phyloP scores from a whole-genome alignment of 2,797 vertebrate genomes.

The Cyclopterus lumpus region DNA sequence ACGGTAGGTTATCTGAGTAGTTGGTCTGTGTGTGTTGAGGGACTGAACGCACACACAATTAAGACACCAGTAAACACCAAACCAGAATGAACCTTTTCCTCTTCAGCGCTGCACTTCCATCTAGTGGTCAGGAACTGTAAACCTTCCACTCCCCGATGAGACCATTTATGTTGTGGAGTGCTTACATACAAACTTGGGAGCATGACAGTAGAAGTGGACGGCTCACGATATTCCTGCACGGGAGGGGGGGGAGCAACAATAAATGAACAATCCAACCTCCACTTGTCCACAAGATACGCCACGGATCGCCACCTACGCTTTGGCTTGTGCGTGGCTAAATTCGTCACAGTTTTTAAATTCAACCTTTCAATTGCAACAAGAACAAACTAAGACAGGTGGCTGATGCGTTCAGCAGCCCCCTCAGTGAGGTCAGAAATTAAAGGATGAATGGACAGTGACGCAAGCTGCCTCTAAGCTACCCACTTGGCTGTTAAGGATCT shows the following conservation, averaged over 20 bases:
- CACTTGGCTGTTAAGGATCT: background rate
- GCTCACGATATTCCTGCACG: background rate
- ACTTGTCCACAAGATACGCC: conserved; percentile 6
- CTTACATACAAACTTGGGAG: background rate
- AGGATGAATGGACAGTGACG: background rate
- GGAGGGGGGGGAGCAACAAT: background rate
- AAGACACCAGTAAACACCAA: conserved; percentile 3
- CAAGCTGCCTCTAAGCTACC: background rate
- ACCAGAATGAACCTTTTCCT: background rate
- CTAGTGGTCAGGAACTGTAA: conserved; percentile 74
- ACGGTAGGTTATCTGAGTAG: conserved; percentile 3
- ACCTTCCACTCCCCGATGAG: background rate
- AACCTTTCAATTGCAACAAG: conserved; percentile 17
- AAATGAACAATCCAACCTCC: conserved; percentile 11
- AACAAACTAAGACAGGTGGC: conserved; percentile 36
- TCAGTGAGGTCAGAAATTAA: conserved; percentile 14
- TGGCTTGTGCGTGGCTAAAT: conserved; percentile 16
- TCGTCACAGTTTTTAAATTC: conserved; percentile 36
- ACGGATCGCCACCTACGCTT: conserved; percentile 13
- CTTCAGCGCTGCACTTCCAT: conserved; percentile 60
- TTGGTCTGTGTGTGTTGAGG: background rate
- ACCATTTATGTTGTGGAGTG: background rate
- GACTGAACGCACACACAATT: background rate
- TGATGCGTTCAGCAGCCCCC: conserved; percentile 19
- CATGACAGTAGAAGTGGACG: background rate